A percentile compares a stretch with the other conserved stretches of the same genome.
phyloP scores from a whole-genome alignment of 2,113 vertebrate species.

The Coracopsis vasa region DNA sequence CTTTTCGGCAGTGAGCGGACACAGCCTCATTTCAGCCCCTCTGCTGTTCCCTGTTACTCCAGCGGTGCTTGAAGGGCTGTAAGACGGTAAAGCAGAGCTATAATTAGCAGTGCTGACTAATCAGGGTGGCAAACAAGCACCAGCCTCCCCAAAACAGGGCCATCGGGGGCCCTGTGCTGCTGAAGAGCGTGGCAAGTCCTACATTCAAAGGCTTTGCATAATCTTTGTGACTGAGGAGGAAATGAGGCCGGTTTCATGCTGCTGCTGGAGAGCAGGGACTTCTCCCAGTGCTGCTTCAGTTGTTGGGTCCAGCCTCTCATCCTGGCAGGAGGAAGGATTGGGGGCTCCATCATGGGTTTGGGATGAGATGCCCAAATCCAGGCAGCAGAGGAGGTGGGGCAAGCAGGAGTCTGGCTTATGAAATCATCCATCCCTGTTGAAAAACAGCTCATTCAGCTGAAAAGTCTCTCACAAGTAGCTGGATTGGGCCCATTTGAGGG shows the following conservation, averaged over 20 bases:
- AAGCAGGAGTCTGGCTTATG: not conserved
- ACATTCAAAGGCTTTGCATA: not conserved
- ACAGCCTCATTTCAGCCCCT: not conserved
- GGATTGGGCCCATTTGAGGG: accelerated
- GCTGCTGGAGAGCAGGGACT: not conserved
- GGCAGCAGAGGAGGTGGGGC: not conserved
- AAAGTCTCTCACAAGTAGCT: accelerated
- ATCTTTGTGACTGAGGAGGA: not conserved
- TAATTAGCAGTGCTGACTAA: slow-evolving; percentile 65
- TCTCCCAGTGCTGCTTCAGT: accelerated
- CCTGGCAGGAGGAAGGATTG: not conserved
- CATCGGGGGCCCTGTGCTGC: not conserved
- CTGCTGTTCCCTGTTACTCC: not conserved
- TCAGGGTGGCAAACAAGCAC: not conserved
- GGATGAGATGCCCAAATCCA: not conserved
- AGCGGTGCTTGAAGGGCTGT: not conserved
- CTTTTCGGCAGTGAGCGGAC: accelerated
- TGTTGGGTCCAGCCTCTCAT: not conserved
- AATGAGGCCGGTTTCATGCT: not conserved
- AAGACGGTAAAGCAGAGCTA: not conserved
- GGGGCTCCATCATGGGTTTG: accelerated
- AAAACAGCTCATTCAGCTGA: not conserved
- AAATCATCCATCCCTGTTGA: not conserved
- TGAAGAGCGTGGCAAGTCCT: not conserved
- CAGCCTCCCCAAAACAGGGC: slow-evolving; percentile 3